phyloP scores from a whole-genome alignment of 1,140 invertebrate species.

The Gryon sp. region DNA sequence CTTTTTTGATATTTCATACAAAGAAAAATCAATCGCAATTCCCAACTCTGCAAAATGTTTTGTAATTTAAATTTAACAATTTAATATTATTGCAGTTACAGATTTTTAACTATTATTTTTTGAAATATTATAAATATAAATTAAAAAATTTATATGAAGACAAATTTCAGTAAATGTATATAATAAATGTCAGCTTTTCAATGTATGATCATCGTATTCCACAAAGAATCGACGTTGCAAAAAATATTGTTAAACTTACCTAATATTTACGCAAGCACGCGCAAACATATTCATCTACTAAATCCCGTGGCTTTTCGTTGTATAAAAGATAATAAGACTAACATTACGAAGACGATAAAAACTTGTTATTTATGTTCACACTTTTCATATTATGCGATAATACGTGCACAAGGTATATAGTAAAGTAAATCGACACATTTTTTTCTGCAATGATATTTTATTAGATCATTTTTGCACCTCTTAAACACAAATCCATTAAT shows the following conservation, averaged over 20 bases:
- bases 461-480: constrained; percentile 49
- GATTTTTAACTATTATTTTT: too few species aligned
- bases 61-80: too few species aligned
- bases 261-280: constrained; percentile 18
- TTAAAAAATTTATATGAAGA: too few species aligned
- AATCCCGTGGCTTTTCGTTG: constrained; percentile 7
- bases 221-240: constrained; percentile 22
- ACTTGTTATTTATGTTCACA: not conserved
- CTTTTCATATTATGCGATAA: not conserved
- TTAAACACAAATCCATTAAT: constrained; percentile 57
- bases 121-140: too few species aligned
- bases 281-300: constrained; percentile 8
- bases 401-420: not conserved
- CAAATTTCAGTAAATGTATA: too few species aligned
- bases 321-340: constrained; percentile 14
- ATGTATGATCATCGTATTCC: constrained; percentile 21
- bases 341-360: not conserved
- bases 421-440: constrained; percentile 1
- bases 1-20: too few species aligned
- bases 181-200: too few species aligned
- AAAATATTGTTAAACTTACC: constrained; percentile 36
- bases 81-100: too few species aligned
- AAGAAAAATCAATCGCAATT: too few species aligned
- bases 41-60: too few species aligned
- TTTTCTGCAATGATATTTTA: constrained; percentile 59